These are phyloP conservation scores for Himalopsyche kuldschensis DNA, from an alignment of 2,888 invertebrate genomes.

Conservation along the genomic window DNA sequence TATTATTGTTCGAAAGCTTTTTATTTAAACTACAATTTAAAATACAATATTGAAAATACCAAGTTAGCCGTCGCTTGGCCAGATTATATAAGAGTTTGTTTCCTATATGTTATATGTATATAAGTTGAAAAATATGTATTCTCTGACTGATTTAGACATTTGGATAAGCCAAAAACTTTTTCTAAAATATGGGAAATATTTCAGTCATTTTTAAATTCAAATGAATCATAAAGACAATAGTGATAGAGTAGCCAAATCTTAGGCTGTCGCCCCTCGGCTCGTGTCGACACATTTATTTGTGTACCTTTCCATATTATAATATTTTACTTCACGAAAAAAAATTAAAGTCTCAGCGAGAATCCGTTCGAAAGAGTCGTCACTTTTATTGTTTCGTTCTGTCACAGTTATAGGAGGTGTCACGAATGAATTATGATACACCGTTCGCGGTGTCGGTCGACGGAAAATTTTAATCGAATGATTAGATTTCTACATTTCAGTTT, in stretches of 20 bases:
- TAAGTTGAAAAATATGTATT: no score
- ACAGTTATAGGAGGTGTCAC: not conserved
- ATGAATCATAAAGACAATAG: not conserved
- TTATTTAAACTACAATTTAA: no score
- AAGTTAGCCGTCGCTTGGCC: no score
- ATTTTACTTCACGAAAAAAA: not conserved
- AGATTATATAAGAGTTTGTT: no score
- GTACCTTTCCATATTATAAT: not conserved
- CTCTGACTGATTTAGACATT: no score
- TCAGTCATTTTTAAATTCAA: not conserved
- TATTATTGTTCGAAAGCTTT: no score
- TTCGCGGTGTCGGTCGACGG: not conserved
- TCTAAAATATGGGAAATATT: no score
- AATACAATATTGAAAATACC: no score
- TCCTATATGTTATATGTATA: no score
- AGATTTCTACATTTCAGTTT: no score
- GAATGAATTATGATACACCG: not conserved
- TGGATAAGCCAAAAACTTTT: no score
- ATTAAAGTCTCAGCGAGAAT: not conserved
- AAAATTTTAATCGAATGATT: not conserved
- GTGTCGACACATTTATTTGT: not conserved
- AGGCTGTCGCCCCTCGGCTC: not conserved
- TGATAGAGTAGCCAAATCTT: not conserved
- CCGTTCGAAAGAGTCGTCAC: not conserved
- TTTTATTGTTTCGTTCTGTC: not conserved